Evolutionary conservation across 2,888 invertebrate species (phyloP), one percentile per base, ranked within the genome.

Genomic region (Branchipolynoe longqiensis): DNA sequence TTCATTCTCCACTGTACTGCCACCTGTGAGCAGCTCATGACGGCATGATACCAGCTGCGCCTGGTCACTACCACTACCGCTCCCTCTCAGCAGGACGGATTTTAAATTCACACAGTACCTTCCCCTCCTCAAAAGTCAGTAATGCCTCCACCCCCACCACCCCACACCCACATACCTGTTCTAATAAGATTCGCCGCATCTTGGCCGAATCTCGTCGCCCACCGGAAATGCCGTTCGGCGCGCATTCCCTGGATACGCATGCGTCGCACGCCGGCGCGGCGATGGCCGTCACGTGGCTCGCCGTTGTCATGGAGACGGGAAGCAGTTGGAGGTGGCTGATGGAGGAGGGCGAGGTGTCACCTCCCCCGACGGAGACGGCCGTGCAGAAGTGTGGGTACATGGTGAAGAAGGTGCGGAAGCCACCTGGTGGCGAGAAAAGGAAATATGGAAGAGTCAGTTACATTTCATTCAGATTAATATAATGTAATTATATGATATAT

Each of bases 311-410:
- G 69, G 38, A 22, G 69, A 38, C 38, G 22, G 69, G 18, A 8
- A 38, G 69, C 36, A 69, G 69, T n/a, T 69, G 78, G 48, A 78
- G 78, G 73, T 73, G 41, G 78, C 48, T 28, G 78, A 2, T 78
- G 78, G 41, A 0, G 31, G 78, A 14, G n/a, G n/a, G n/a, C n/a
- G n/a, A n/a, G n/a, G n/a, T n/a, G n/a, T n/a, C n/a, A n/a, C 28
- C 73, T 0, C 12, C 18, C 4, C 12, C 38, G 14, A 33, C 36
- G 3, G 69, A 69, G 36, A 69, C 38, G 0, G 36, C 69, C 14
- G 78, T 48, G 28, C 78, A 78, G 31, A 78, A 33, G 54, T 78
- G 78, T 8, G 78, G 78, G 28, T 25, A 48, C 1, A 78, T 25
- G 0, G 78, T 28, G 18, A 1, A 28, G 78, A 78, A 78, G 0